These are phyloP conservation scores for Coptodon rendalli DNA, from an alignment of 2,113 vertebrate genomes.

Conservation along the genomic window DNA sequence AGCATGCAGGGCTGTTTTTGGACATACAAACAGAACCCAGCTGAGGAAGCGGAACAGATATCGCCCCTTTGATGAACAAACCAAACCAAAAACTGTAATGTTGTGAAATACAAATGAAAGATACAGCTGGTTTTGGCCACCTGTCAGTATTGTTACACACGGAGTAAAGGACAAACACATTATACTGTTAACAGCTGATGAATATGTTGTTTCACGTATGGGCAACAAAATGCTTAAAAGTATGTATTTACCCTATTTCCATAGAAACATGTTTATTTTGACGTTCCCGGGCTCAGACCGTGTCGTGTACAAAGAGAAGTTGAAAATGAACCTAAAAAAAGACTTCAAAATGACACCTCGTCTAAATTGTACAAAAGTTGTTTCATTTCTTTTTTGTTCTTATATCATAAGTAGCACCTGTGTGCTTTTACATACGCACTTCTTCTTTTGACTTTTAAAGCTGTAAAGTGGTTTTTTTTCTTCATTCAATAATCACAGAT, in stretches of 20 bases:
- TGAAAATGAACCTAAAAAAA: conserved; percentile 51
- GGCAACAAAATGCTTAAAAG: conserved; percentile 7
- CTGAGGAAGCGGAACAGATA: not conserved
- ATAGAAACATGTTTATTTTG: conserved; percentile 35
- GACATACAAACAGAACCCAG: not conserved
- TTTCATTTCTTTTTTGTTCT: not conserved
- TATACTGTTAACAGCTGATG: not conserved
- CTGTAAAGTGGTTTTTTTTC: conserved; percentile 25
- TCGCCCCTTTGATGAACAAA: not conserved
- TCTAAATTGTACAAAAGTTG: conserved; percentile 47
- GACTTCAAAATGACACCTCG: conserved; percentile 39
- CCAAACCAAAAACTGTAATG: not conserved
- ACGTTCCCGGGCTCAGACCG: conserved; percentile 8
- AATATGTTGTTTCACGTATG: not conserved
- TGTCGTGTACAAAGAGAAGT: conserved; percentile 46
- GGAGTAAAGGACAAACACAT: not conserved
- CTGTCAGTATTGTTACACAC: not conserved
- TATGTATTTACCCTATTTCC: conserved; percentile 54
- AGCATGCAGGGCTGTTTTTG: conserved; percentile 59
- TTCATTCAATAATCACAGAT: not conserved
- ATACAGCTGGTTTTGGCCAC: not conserved
- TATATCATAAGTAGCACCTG: conserved; percentile 49
- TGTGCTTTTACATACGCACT: conserved; percentile 41
- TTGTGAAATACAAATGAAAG: not conserved
- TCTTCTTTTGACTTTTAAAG: conserved; percentile 32